Base-by-base conservation (phyloP, 2,888 invertebrate genomes). In the Onchidella celtica region DNA sequence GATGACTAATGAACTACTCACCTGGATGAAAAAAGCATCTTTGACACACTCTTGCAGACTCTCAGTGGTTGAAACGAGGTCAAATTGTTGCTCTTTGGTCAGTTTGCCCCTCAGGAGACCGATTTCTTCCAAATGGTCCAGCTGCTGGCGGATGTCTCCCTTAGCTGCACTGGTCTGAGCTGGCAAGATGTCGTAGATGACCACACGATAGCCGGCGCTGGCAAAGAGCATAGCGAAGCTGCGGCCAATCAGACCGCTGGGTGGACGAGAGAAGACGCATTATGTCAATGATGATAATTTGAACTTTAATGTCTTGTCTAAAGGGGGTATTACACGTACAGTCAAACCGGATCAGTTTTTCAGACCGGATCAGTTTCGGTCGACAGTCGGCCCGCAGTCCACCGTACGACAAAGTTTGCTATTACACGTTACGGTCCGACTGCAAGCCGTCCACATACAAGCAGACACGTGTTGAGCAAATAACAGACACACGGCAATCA, bases 161-260 rank as follows among this genome's bases (percentile, higher is more conserved):
- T 97, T 93, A 0, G 92, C 91, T n/a, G 83, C 81, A 2, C 75
- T 57, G 4, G 92, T 83, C 78, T 91, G 92, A 1, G 85, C 82
- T 2, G 86, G 81, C 6, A 87, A 86, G 11, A 91, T 86, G 85
- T 99, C 99, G 92, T 96, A 99, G 72, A 99, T 94, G 21, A 95
- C 95, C 38, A 99, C 98, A 91, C 96, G 95, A 93, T 98, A 98
- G 14, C 98, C 98, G 4, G 96, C 97, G n/a, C 89, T 87, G 14
- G 98, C 98, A 93, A 98, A 99, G 55, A 99, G 94, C 98, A 99
- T 98, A 0, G 98, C 97, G 98, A 98, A 99, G 89, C 98, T 98
- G 79, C 97, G 95, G 2, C 99, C 99, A 89, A 99, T 98, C 76
- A 99, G 94, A 2, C 99, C 99, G 93, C 98, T 99, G 86, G 9